A percentile compares a stretch with the other conserved stretches of the same genome.
Evolutionary conservation across 2,797 vertebrate species (phyloP).

Genomic region (Monodelphis domestica): DNA sequence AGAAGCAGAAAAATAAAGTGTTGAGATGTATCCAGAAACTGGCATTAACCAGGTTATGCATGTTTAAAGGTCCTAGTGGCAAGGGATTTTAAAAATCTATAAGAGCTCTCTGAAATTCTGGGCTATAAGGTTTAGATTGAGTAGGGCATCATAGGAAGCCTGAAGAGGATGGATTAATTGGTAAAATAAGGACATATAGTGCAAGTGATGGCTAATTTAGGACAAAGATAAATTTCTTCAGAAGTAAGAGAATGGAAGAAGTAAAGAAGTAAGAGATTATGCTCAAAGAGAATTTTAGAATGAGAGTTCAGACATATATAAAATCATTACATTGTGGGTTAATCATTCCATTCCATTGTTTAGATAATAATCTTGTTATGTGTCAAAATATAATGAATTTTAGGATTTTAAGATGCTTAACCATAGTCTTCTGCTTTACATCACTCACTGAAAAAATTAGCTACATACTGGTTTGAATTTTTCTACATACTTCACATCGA

Average conservation of each 20-base stretch:
- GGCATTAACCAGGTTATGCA: not conserved
- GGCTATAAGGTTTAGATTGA: not conserved
- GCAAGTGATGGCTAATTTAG: no score
- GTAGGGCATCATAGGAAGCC: not conserved
- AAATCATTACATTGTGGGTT: no score
- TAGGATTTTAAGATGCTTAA: constrained; percentile 2
- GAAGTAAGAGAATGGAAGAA: no score
- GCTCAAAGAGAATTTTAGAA: no score
- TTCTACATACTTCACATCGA: no score
- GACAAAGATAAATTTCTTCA: no score
- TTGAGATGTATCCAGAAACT: not conserved
- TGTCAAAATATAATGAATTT: constrained; percentile 15
- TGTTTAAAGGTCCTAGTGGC: not conserved
- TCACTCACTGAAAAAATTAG: not conserved
- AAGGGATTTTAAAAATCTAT: not conserved
- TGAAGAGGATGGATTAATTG: not conserved
- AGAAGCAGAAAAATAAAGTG: not conserved
- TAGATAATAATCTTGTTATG: constrained; percentile 8
- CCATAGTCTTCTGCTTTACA: constrained; percentile 3
- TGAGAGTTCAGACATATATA: no score
- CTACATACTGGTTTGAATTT: no score
- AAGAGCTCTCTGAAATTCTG: not conserved
- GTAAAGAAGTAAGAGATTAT: no score
- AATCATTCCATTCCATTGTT: not conserved
- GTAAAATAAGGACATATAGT: no score